These are phyloP conservation scores for Lasiurus borealis DNA, from an alignment of 2,113 vertebrate species.

Conservation along the genomic window DNA sequence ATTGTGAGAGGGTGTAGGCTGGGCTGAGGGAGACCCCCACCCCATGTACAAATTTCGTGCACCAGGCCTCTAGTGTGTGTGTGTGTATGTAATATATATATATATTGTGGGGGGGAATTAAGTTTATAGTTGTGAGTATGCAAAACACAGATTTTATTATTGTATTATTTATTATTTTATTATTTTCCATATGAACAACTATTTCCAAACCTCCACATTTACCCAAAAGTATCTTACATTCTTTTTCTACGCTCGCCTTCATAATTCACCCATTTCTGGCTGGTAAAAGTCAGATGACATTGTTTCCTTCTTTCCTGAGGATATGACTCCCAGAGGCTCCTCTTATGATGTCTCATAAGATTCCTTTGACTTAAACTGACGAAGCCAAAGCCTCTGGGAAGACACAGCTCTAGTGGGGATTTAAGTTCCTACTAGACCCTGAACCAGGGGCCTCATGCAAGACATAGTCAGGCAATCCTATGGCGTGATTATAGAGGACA, in stretches of 20 bases:
- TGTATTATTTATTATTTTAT: neutral
- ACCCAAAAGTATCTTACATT: neutral
- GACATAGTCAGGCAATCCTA: neutral
- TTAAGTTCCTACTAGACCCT: neutral
- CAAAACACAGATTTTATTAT: neutral
- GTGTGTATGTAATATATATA: no score
- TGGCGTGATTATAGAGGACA: neutral
- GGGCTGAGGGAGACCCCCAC: no score
- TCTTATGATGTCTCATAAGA: neutral
- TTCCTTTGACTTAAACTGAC: neutral
- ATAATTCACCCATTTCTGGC: neutral
- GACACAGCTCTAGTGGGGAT: rapidly evolving
- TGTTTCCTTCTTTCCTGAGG: neutral
- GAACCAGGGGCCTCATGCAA: neutral
- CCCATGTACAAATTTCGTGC: no score
- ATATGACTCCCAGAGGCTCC: neutral
- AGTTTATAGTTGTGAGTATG: neutral
- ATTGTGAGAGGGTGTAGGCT: no score
- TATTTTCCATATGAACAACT: neutral
- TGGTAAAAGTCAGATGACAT: neutral
- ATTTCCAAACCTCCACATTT: neutral
- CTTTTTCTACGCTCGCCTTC: neutral
- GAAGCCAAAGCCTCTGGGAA: neutral
- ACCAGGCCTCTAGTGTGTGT: no score
- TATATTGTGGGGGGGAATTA: neutral